Conservation (phyloP, 2,797 vertebrate genomes). For the Dendrocincla tyrannina region DNA sequence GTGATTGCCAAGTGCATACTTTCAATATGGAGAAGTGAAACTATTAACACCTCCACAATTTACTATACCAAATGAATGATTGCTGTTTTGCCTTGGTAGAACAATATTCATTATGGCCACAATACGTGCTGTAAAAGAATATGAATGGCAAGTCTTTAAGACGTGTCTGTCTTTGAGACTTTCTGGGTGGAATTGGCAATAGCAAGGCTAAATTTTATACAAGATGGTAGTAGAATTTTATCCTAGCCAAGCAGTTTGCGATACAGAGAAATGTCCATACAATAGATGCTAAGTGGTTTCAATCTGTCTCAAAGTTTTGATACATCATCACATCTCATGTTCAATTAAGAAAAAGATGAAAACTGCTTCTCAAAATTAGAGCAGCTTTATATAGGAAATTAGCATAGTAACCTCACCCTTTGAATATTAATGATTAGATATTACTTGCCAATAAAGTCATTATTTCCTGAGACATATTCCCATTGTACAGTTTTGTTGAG, state of each 20-base stretch:
- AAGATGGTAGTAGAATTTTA: neutral
- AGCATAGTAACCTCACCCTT: neutral
- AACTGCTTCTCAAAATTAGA: neutral
- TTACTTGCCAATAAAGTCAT: neutral
- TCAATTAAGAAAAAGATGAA: neutral
- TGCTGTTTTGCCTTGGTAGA: neutral
- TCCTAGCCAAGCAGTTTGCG: neutral
- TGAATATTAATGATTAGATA: neutral
- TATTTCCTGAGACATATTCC: neutral
- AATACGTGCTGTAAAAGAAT: neutral
- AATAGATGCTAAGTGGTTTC: neutral
- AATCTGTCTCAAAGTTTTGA: neutral
- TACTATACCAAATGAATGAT: neutral
- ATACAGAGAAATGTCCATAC: neutral
- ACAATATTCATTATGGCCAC: neutral
- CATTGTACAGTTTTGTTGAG: neutral
- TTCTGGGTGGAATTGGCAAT: neutral
- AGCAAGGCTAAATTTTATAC: neutral
- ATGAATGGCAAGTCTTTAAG: neutral
- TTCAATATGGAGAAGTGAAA: neutral
- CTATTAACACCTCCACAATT: neutral
- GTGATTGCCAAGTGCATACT: neutral
- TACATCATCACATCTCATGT: neutral
- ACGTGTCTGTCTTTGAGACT: neutral
- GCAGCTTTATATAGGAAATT: neutral